These are phyloP conservation scores for Mesoclemmys tuberculata DNA, from an alignment of 2,113 vertebrate genomes.

Conservation along the genomic window DNA sequence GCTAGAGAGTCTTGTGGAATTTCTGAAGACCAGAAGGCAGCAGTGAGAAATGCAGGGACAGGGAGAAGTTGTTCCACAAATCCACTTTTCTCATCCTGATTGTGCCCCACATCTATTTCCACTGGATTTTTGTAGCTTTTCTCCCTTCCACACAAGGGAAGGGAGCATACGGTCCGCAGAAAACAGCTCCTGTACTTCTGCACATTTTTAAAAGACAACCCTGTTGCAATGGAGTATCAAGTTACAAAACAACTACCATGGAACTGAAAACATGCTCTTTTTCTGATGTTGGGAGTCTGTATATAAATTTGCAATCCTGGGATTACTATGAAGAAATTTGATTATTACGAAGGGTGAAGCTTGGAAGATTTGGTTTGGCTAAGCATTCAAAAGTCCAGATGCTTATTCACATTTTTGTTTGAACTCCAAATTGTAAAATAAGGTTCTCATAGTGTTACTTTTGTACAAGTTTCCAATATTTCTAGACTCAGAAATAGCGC, in stretches of 20 bases:
- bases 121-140: rapidly evolving
- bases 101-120: neutral
- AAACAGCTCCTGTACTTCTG: neutral
- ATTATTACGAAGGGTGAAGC: neutral
- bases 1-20: neutral
- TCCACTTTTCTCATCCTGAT: neutral
- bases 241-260: neutral
- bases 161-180: neutral
- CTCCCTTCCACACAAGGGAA: neutral
- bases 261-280: neutral
- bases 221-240: neutral
- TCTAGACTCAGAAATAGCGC: neutral
- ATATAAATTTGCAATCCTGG: neutral
- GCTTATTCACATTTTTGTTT: neutral
- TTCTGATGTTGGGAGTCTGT: rapidly evolving
- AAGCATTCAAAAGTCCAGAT: neutral
- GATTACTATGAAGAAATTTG: neutral
- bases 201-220: neutral
- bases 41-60: neutral
- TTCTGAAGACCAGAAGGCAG: neutral
- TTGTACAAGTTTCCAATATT: neutral
- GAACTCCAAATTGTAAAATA: neutral
- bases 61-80: neutral
- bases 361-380: neutral
- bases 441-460: neutral